phyloP scores from a whole-genome alignment of 2,888 invertebrate species.

The Serripes groenlandicus region DNA sequence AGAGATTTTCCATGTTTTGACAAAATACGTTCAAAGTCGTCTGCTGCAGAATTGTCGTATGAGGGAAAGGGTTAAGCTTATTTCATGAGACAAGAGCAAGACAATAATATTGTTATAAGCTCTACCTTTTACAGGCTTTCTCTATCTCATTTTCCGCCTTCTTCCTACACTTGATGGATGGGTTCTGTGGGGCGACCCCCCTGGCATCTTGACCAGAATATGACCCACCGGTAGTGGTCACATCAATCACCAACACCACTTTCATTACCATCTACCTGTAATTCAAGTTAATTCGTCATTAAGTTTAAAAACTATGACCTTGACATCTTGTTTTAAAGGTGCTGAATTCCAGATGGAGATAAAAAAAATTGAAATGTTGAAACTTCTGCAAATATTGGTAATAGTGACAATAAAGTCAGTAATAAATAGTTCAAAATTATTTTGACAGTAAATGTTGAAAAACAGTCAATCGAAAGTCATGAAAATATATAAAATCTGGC shows the following conservation, averaged over 20 bases:
- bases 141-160: slow-evolving; percentile 73
- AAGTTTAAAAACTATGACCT: neutral
- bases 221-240: slow-evolving; percentile 52
- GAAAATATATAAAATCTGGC: too few species aligned
- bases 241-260: slow-evolving; percentile 76
- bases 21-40: too few species aligned
- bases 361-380: neutral
- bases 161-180: slow-evolving; percentile 63
- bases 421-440: too few species aligned
- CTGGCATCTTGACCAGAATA: slow-evolving; percentile 49
- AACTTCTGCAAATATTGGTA: neutral
- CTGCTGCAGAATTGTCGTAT: too few species aligned
- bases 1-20: too few species aligned
- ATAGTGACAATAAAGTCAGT: too few species aligned
- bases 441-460: too few species aligned
- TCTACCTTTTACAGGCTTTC: slow-evolving; percentile 74
- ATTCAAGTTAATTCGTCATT: neutral
- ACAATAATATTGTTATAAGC: neutral
- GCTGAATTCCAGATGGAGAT: neutral
- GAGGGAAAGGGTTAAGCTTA: too few species aligned
- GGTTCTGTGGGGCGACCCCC: slow-evolving; percentile 52
- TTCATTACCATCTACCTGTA: slow-evolving; percentile 72
- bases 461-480: too few species aligned
- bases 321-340: neutral
- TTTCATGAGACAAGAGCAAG: too few species aligned